A percentile compares a stretch with the other conserved stretches of the same genome.
These are phyloP conservation scores for Helleia helle DNA, from an alignment of 2,888 invertebrate genomes.

Conservation along the genomic window DNA sequence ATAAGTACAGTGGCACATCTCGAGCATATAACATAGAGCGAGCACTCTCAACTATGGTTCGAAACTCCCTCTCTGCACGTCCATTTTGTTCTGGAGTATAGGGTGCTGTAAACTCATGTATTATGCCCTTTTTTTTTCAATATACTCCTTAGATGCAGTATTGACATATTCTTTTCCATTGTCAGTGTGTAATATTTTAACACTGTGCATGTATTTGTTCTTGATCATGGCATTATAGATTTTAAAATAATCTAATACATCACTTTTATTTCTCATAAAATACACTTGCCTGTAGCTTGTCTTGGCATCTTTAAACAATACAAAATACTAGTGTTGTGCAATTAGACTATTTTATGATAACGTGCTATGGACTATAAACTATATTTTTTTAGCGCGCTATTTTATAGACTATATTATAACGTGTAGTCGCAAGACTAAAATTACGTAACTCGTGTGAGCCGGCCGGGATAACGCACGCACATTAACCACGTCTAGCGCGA, in stretches of 20 bases:
- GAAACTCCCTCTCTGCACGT: conserved; percentile 27
- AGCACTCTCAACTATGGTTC: conserved; percentile 29
- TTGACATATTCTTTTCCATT: conserved; percentile 24
- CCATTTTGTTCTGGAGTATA: conserved; percentile 32
- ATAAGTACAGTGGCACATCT: conserved; percentile 12
- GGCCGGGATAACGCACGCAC: too few species aligned
- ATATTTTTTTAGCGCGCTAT: too few species aligned
- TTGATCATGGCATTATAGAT: conserved; percentile 22
- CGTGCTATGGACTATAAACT: too few species aligned
- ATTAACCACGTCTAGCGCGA: too few species aligned
- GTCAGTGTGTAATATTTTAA: conserved; percentile 21
- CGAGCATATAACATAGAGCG: conserved; percentile 27
- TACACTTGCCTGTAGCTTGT: conserved; percentile 24
- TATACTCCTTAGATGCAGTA: conserved; percentile 20
- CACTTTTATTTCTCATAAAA: conserved; percentile 24
- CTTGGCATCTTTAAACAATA: conserved; percentile 25
- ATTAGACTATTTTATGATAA: too few species aligned
- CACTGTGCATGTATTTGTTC: conserved; percentile 21
- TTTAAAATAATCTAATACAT: conserved; percentile 23
- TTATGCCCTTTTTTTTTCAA: conserved; percentile 22
- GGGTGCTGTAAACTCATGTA: conserved; percentile 26
- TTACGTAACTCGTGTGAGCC: too few species aligned
- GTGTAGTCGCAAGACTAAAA: too few species aligned
- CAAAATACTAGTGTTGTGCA: too few species aligned
- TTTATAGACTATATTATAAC: too few species aligned